These are phyloP conservation scores for Napeogenes inachia DNA, from an alignment of 2,888 invertebrate species.

Conservation along the genomic window DNA sequence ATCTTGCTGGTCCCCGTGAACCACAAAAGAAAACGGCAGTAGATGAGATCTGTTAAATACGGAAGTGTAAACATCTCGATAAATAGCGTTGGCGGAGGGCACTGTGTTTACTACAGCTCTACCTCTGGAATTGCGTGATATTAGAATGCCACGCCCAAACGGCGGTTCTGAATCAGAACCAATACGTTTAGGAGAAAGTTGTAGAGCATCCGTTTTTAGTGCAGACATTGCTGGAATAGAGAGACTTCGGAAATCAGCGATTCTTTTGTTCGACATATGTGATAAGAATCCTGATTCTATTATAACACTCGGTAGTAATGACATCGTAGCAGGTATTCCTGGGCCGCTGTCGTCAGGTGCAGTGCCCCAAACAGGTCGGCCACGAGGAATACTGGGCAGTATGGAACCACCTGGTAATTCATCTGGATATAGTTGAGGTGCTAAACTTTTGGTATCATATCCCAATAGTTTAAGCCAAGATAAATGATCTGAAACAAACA, in stretches of 20 bases:
- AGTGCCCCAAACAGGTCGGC: conserved; percentile 76
- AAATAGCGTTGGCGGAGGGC: conserved; percentile 92
- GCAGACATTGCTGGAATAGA: conserved; percentile 89
- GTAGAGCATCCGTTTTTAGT: conserved; percentile 86
- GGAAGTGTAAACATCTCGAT: conserved; percentile 93
- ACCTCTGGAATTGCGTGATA: conserved; percentile 87
- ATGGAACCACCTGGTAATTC: conserved; percentile 81
- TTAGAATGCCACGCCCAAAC: conserved; percentile 90
- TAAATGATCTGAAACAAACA: conserved; percentile 83
- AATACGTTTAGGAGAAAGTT: conserved; percentile 84
- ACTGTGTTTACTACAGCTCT: conserved; percentile 91
- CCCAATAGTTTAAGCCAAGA: conserved; percentile 92
- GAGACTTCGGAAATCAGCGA: conserved; percentile 85
- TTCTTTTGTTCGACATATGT: conserved; percentile 86
- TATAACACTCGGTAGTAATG: conserved; percentile 82
- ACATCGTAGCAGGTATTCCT: conserved; percentile 79
- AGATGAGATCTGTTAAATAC: conserved; percentile 93
- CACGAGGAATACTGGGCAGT: conserved; percentile 79
- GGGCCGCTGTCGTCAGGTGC: conserved; percentile 71
- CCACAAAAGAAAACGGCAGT: conserved; percentile 90
- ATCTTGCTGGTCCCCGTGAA: conserved; percentile 92
- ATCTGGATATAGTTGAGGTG: conserved; percentile 90
- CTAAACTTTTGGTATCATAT: conserved; percentile 89
- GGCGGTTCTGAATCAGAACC: conserved; percentile 92
- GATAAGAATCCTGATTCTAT: conserved; percentile 91